A percentile compares a stretch with the other conserved stretches of the same genome.
phyloP scores from a whole-genome alignment of 2,113 vertebrate species.

The Phoxinus phoxinus region DNA sequence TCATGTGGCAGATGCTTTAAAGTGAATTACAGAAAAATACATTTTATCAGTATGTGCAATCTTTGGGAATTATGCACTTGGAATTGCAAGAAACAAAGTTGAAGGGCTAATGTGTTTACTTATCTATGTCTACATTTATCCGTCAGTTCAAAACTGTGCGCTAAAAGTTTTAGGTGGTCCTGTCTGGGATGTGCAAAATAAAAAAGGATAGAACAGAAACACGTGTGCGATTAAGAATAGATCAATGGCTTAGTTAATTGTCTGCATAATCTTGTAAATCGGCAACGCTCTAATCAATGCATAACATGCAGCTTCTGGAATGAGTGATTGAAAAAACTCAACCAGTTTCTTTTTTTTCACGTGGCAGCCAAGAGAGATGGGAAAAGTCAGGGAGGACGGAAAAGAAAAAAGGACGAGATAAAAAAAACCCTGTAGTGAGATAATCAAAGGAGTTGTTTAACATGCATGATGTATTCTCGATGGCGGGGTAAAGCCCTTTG shows the following conservation, averaged over 20 bases:
- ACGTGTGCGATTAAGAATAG: slow-evolving; percentile 6
- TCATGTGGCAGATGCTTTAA: background rate
- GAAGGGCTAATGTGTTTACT: background rate
- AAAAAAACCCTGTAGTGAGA: background rate
- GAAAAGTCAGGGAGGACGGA: background rate
- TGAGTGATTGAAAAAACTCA: slow-evolving; percentile 28
- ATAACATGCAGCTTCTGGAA: background rate
- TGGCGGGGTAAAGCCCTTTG: background rate
- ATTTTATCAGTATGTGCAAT: background rate
- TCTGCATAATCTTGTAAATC: slow-evolving; percentile 32
- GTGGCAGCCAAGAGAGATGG: background rate
- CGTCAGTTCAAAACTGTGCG: background rate
- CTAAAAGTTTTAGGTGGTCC: background rate
- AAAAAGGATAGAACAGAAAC: background rate
- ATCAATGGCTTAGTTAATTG: slow-evolving; percentile 34
- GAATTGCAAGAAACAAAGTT: background rate
- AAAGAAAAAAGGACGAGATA: background rate
- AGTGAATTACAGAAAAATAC: background rate
- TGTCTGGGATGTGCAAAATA: background rate
- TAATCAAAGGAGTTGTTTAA: slow-evolving; percentile 22
- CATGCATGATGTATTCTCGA: slow-evolving; percentile 11
- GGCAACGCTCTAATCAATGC: slow-evolving; percentile 3
- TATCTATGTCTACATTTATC: background rate
- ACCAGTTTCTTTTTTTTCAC: too few relatives aligned
- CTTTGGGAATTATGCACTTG: background rate